Evolutionary conservation across 2,888 invertebrate species (phyloP), one percentile per base, ranked within the genome.

Genomic region (Galeruca laticollis): DNA sequence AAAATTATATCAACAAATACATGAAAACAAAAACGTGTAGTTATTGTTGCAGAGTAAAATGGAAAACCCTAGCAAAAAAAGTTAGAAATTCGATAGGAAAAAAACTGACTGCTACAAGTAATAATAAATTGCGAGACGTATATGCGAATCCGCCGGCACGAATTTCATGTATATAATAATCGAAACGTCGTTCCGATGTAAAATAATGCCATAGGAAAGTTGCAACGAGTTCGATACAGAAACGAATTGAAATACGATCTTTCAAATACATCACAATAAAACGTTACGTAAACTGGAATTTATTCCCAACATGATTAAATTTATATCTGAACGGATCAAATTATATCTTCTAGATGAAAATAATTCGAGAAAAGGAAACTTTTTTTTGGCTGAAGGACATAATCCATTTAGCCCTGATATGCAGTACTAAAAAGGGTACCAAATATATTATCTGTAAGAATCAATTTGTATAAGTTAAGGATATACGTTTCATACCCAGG

Each of bases 81-180:
- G n/a, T n/a, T n/a, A n/a, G n/a, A n/a, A n/a, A n/a, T n/a, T n/a
- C n/a, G n/a, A n/a, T n/a, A n/a, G n/a, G n/a, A 49, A 4, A 20
- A 20, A 15, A 18, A 49, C 10, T 8, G 15, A n/a, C 49, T 5
- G 10, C 11, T 49, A 49, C 10, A 49, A n/a, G 20, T 6, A 20
- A 49, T 20, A 49, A 49, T 49, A 49, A 49, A 49, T 49, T 49
- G 15, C 8, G 20, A 49, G 49, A 15, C n/a, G n/a, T n/a, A n/a
- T 21, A 51, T 51, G 21, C 13, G 51, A 21, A 51, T 20, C 9
- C 51, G 51, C 21, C 21, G 49, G 21, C 11, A 21, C 11, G 21
- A 51, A 51, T 51, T 51, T 51, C 51, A 51, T 21, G 51, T 51
- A 21, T 51, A 51, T 51, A 21, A 51, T 51, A 51, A 51, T 51